Evolutionary conservation across 1,140 invertebrate genomes (phyloP), one percentile per base, ranked within the genome.

Genomic region (Aphelenchoides fujianensis): DNA sequence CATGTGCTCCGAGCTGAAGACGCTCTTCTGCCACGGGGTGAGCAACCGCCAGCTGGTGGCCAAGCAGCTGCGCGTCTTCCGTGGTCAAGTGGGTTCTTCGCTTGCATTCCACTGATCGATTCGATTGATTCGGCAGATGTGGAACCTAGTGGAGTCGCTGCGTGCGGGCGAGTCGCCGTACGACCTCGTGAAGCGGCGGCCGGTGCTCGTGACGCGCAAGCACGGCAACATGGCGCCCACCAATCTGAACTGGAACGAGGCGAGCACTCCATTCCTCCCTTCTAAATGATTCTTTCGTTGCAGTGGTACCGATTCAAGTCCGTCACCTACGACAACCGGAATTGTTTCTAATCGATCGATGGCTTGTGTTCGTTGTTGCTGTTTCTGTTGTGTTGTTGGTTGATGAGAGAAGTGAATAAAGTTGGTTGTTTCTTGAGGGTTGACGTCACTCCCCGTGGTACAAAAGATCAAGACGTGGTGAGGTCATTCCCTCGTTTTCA

Each of bases 21-120:
- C 54, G 0, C 55, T 79, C 16, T 82, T 78, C 63, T 54, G 66
- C 32, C 59, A 69, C 16, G 74, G 61, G n/a, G 70, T 41, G 19
- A 27, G 41, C 28, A 81, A 75, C 61, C 66, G 71, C 12, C 36
- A 69, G 9, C 69, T 81, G 1, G 68, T 71, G 1, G 69, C 64
- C 57, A 73, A 54, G 19, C 79, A 81, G 68, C 41, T 81, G 19
- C 74, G 79, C 5, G 79, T 81, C 2, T 62, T 81, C 35, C 71
- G 79, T 19, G 79, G 79, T 27, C 79, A 81, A 66, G 64, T 76
- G 16, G 1, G n/a, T 64, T 52, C n/a, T n/a, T n/a, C n/a, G n/a
- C n/a, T n/a, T n/a, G n/a, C n/a, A n/a, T n/a, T n/a, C n/a, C n/a
- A 64, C 5, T 66, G 62, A 61, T 7, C 27, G 9, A 27, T 27